phyloP scores from a whole-genome alignment of 2,888 invertebrate species.

The Cheilosia vernalis region DNA sequence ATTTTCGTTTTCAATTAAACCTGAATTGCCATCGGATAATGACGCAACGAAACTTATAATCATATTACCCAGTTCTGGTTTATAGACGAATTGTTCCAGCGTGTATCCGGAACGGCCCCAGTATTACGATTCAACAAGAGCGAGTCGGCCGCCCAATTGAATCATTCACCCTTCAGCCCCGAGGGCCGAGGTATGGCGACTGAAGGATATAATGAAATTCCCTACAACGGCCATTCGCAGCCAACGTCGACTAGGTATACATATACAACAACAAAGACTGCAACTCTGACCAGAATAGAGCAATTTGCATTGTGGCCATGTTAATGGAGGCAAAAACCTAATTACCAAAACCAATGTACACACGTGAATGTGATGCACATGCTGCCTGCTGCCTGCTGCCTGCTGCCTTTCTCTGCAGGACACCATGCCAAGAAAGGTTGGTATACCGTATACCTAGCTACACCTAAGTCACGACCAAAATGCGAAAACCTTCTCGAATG shows the following conservation, averaged over 20 bases:
- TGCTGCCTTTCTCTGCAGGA: constrained; percentile 3
- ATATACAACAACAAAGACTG: neutral
- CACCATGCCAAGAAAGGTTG: constrained; percentile 11
- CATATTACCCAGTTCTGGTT: constrained; percentile 12
- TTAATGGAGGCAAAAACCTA: constrained; percentile 72
- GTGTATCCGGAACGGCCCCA: neutral
- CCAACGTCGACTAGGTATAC: neutral
- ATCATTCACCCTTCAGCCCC: constrained; percentile 1
- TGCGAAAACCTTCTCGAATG: neutral
- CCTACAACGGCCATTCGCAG: constrained; percentile 11
- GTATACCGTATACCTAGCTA: neutral
- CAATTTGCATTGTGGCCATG: constrained; percentile 72
- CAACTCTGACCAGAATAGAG: constrained; percentile 57
- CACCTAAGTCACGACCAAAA: constrained; percentile 64
- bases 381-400: neutral
- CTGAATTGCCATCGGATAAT: constrained; percentile 29
- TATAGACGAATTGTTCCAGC: neutral
- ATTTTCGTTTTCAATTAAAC: constrained; percentile 58
- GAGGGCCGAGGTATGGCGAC: constrained; percentile 20
- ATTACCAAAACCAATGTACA: constrained; percentile 66
- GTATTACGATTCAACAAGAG: neutral
- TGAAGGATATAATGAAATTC: constrained; percentile 51
- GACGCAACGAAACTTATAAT: constrained; percentile 40
- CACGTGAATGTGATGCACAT: constrained; percentile 22
- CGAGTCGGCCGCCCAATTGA: constrained; percentile 24